A percentile compares a stretch with the other conserved stretches of the same genome.
These are phyloP conservation scores for Selenia dentaria DNA, from an alignment of 2,888 invertebrate genomes.

Conservation along the genomic window DNA sequence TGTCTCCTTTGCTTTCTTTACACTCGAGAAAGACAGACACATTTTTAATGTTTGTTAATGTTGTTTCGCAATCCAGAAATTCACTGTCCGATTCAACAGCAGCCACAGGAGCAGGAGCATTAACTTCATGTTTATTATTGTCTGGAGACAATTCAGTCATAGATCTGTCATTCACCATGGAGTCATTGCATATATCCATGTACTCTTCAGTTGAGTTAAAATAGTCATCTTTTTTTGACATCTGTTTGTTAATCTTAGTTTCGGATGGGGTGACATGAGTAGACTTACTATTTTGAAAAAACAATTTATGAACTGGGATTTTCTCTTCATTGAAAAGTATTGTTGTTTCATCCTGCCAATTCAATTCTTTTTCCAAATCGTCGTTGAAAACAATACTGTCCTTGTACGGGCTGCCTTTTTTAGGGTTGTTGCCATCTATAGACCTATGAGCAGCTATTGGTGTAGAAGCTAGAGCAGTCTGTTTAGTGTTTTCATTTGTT, in stretches of 20 bases:
- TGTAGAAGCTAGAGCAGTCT: constrained; percentile 56
- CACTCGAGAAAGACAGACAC: constrained; percentile 31
- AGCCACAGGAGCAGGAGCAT: constrained; percentile 30
- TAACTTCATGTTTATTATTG: constrained; percentile 29
- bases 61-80: constrained; percentile 76
- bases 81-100: constrained; percentile 73
- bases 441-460: constrained; percentile 54
- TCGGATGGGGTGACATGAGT: neutral
- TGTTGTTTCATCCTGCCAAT: constrained; percentile 75
- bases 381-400: constrained; percentile 72
- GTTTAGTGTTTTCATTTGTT: constrained; percentile 18
- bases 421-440: constrained; percentile 50
- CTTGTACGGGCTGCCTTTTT: constrained; percentile 64
- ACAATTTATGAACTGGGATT: constrained; percentile 68
- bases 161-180: constrained; percentile 48
- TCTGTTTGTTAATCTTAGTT: constrained; percentile 13
- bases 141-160: constrained; percentile 38
- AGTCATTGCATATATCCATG: constrained; percentile 69
- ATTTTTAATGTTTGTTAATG: constrained; percentile 63
- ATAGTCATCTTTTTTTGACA: constrained; percentile 28
- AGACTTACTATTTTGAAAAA: constrained; percentile 44
- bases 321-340: constrained; percentile 70
- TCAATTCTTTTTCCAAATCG: constrained; percentile 69
- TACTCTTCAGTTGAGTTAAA: constrained; percentile 59
- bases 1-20: constrained; percentile 2